phyloP scores from a whole-genome alignment of 1,140 invertebrate genomes.

The Drosophila pseudoobscura region DNA sequence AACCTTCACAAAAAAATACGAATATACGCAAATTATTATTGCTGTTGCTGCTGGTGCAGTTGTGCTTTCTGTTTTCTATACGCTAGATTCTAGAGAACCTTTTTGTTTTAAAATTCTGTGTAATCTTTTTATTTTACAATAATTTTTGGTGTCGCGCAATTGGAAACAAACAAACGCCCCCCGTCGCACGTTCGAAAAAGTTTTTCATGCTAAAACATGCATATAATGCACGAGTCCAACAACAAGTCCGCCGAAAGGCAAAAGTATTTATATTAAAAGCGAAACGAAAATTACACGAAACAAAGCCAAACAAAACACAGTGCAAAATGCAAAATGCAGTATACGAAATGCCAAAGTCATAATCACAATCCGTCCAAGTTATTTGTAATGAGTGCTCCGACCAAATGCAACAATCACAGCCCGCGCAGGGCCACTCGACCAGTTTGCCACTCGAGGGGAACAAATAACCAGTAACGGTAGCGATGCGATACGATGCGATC shows the following conservation, averaged over 20 bases:
- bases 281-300: slow-evolving; percentile 18
- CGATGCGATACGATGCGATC: slow-evolving; percentile 8
- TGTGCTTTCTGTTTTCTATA: slow-evolving; percentile 12
- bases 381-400: slow-evolving; percentile 39
- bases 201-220: slow-evolving; percentile 29
- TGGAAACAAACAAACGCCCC: slow-evolving; percentile 48
- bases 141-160: slow-evolving; percentile 57
- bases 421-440: slow-evolving; percentile 5
- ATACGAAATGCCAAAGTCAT: slow-evolving; percentile 21
- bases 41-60: slow-evolving; percentile 11
- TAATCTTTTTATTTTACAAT: slow-evolving; percentile 24
- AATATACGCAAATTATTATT: slow-evolving; percentile 31
- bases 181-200: slow-evolving; percentile 54
- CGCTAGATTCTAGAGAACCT: too few species aligned
- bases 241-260: slow-evolving; percentile 5
- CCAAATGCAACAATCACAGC: slow-evolving; percentile 39
- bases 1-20: slow-evolving; percentile 45
- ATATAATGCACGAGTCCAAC: slow-evolving; percentile 5
- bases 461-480: slow-evolving; percentile 26
- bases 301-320: slow-evolving; percentile 16
- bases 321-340: not conserved
- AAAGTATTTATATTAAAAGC: slow-evolving; percentile 2
- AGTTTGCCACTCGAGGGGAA: slow-evolving; percentile 8
- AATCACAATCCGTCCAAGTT: slow-evolving; percentile 35
- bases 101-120: too few species aligned